Percentiles rank a stretch among this genome's conserved stretches.
Conservation (phyloP, 2,113 vertebrate species). For the Miniopterus natalensis region DNA sequence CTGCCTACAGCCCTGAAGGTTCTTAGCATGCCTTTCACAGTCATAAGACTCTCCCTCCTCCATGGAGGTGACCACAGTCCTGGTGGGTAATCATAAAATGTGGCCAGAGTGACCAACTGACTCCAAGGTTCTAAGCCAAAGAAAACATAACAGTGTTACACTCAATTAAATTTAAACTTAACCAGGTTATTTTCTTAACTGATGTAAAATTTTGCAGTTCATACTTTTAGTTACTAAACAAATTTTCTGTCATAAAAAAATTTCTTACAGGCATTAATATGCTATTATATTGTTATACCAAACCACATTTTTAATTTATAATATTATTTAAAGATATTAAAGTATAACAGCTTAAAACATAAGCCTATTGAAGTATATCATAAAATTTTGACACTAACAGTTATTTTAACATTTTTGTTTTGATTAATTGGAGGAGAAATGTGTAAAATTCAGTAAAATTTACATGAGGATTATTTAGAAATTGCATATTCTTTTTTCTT, state of each 20-base stretch:
- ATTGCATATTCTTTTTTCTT: not conserved
- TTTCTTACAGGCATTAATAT: not conserved
- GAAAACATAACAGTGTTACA: not conserved
- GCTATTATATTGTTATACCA: not conserved
- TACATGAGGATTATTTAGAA: not conserved
- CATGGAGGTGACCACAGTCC: not conserved
- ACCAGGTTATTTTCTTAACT: not conserved
- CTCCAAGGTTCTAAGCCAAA: not conserved
- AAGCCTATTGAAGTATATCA: not conserved
- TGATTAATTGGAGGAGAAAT: constrained; percentile 44
- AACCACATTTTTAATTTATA: not conserved
- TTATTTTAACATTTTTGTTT: constrained; percentile 44
- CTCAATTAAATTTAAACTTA: not conserved
- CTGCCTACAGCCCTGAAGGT: too few relatives aligned
- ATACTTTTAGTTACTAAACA: not conserved
- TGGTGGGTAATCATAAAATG: not conserved
- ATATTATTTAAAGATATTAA: constrained; percentile 21
- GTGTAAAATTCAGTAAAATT: not conserved
- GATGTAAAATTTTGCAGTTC: not conserved
- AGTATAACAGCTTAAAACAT: not conserved
- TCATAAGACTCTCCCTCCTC: not conserved
- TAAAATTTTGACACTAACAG: not conserved
- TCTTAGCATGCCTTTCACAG: not conserved
- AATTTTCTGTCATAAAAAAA: not conserved
- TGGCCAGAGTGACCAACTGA: not conserved